Base-by-base conservation (phyloP, 2,113 vertebrate genomes). In the Mormoops blainvillei region DNA sequence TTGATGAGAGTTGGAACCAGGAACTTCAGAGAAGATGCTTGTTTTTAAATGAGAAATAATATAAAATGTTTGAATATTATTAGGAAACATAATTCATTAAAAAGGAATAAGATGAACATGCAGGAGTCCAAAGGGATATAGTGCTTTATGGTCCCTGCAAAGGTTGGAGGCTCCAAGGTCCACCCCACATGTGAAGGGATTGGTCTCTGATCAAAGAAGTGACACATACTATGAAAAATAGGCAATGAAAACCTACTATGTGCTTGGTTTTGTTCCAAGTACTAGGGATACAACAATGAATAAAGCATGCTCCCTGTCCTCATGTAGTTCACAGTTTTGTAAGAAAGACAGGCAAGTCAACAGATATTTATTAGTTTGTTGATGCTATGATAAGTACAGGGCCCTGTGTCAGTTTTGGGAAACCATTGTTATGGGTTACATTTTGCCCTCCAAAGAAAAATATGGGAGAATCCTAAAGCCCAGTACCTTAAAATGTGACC, bases 261-360 rank as follows among this genome's bases (percentile, higher is more conserved):
- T 86, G 77, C 73, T 93, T 96, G 81, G 52, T 91, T 95, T 94
- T 89, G 11, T 95, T 78, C 94, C 45, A 81, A 91, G 45, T 85
- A 65, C 28, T 96, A 70, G 48, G 28, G 31, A 68, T 78, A 68
- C 18, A 71, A 50, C 15, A 84, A 28, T 56, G 31, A 50, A 38
- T 91, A 97, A 96, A 63, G 56, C 28, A 87, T n/a, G 7, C 28
- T 78, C 6, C 19, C 48, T 96, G 20, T 22, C 28, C 3, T 41
- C 68, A 50, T 41, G 14, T 48, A 65, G 68, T 7, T 93, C 71
- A 67, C 20, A 89, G 41, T 20, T 87, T 63, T 16, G 41, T 87
- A 65, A 77, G 38, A 87, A 11, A 93, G 26, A 82, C 10, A 68
- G 31, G 45, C 22, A 84, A 92, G 48, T 74, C 89, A 89, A 87